Base-by-base conservation (phyloP, 2,888 invertebrate genomes). In the Ametastegia equiseti region DNA sequence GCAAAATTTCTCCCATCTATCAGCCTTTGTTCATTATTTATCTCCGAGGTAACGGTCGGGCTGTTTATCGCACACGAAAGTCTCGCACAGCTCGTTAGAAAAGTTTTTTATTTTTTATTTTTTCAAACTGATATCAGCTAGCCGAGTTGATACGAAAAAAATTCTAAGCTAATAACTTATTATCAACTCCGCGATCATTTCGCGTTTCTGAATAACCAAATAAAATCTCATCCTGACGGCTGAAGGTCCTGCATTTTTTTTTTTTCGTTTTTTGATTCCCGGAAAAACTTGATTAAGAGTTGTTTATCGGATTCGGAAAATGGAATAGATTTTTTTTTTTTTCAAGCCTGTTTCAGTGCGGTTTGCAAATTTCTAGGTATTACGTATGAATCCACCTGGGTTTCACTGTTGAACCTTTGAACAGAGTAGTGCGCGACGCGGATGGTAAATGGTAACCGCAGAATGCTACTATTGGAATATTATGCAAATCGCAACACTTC, bases 391-490 rank as follows among this genome's bases (percentile, higher is more conserved):
- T 23, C 54, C 23, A 23, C 54, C 23, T 54, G 54, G 54, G 54
- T 54, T 9, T n/a, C n/a, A 11, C 3, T n/a, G 54, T 23, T 54
- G 9, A 54, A 19, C 54, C 54, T 54, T 54, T 23, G 54, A 19
- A 19, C 23, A 54, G 42, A 23, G 54, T n/a, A n/a, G 11, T 54
- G 7, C 54, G 11, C 54, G 23, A n/a, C n/a, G n/a, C n/a, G n/a
- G n/a, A 9, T 54, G 11, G 6, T 33, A 54, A 54, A 54, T 45
- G 54, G 19, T 7, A 36, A 15, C n/a, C 50, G 30, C 50, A 27
- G 36, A 75, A 75, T 36, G 75, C 15, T 75, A 75, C 54, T 75
- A 75, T 67, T 67, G 54, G 36, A 75, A 75, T 54, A 75, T 75
- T 75, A 75, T 75, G 75, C 75, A 75, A 75, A 75, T 30, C 19